Conservation (phyloP, 2,888 invertebrate species). For the Steinernema scapterisci region DNA sequence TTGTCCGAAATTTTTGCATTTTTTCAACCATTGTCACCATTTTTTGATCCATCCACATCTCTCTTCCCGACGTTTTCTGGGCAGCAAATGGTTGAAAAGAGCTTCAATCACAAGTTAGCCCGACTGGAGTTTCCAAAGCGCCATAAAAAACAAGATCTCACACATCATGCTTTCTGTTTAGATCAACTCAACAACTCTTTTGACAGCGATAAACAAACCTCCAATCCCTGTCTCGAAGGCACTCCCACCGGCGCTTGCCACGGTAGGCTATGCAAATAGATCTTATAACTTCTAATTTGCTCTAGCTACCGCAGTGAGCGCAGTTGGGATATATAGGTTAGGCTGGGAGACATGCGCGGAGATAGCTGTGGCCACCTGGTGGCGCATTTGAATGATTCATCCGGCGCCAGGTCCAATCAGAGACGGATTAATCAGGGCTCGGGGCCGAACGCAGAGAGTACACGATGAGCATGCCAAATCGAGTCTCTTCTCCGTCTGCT, state of each 20-base stretch:
- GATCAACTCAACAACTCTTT: no score
- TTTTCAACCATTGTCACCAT: no score
- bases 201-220: background rate
- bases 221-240: background rate
- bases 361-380: no score
- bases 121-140: no score
- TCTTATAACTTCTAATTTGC: background rate
- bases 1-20: no score
- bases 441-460: background rate
- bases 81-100: no score
- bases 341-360: background rate
- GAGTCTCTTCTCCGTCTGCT: background rate
- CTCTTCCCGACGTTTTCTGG: no score
- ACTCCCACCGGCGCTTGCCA: constrained; percentile 3
- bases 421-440: background rate
- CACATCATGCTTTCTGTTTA: no score
- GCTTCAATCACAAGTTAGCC: no score
- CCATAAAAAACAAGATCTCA: no score
- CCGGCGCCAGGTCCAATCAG: background rate
- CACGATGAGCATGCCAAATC: background rate
- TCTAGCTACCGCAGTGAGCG: constrained; percentile 5
- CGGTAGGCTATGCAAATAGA: constrained; percentile 22
- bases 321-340: background rate
- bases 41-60: no score
- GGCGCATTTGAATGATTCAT: no score